phyloP scores from a whole-genome alignment of 2,797 vertebrate species.

The Bradypodion ventrale region DNA sequence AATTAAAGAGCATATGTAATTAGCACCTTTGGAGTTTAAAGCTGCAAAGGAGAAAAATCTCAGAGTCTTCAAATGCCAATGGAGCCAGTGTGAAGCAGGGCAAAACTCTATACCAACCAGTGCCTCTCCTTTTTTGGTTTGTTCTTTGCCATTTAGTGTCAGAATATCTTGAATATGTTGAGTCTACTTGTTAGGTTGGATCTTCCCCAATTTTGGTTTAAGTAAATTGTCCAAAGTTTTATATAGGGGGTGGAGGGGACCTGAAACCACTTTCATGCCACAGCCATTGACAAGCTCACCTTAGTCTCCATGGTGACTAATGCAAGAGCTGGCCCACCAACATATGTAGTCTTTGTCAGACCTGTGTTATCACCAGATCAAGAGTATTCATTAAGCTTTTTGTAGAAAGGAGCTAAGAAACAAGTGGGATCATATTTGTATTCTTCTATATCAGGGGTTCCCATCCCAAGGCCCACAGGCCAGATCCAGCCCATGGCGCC shows the following conservation, averaged over 20 bases:
- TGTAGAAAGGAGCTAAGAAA: not conserved
- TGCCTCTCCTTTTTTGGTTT: not conserved
- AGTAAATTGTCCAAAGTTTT: not conserved
- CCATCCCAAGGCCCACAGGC: too few relatives aligned
- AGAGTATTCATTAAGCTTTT: not conserved
- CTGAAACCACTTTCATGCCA: not conserved
- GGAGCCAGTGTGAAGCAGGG: not conserved
- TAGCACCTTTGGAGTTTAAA: not conserved
- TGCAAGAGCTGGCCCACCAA: not conserved
- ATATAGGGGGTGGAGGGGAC: too few relatives aligned
- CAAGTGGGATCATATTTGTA: not conserved
- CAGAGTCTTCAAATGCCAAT: not conserved
- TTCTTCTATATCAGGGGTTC: too few relatives aligned
- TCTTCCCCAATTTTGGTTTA: not conserved
- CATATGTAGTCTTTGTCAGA: not conserved
- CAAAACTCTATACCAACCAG: not conserved
- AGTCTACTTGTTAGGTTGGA: not conserved
- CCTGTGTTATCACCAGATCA: not conserved
- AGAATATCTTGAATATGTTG: not conserved
- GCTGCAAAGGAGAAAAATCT: not conserved
- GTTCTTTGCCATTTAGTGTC: not conserved
- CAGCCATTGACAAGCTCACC: not conserved
- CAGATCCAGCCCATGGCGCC: too few relatives aligned
- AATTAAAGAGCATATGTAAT: not conserved
- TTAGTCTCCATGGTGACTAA: not conserved